Conservation (phyloP, 2,888 invertebrate genomes). For the Caenorhabditis japonica region DNA sequence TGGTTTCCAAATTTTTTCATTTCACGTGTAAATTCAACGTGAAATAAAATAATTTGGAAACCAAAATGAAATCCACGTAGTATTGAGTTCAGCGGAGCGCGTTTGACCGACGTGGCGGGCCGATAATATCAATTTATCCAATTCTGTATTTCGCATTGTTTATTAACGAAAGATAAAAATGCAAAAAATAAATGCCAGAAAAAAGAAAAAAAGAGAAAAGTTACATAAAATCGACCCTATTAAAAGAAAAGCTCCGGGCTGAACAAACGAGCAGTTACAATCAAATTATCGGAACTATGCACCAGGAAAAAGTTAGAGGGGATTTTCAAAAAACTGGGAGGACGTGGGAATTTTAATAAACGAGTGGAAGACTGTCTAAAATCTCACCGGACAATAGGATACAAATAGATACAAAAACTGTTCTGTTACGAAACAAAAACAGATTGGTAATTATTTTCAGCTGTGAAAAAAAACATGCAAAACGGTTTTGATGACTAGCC, state of each 20-base stretch:
- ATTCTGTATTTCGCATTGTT: no score
- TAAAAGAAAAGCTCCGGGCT: conserved; percentile 34
- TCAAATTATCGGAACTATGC: conserved; percentile 27
- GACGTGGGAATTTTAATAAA: neutral
- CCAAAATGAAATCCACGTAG: no score
- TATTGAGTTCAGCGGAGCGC: no score
- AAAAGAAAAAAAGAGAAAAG: conserved; percentile 11
- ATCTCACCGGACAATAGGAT: conserved; percentile 35
- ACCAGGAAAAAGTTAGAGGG: conserved; percentile 41
- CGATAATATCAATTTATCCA: no score
- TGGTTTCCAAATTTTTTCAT: no score
- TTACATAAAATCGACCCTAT: conserved; percentile 46
- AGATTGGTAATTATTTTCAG: conserved; percentile 4
- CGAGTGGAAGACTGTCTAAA: conserved; percentile 21
- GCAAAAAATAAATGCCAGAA: neutral
- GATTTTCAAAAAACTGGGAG: neutral
- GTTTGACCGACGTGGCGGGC: no score
- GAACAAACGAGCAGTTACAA: conserved; percentile 15
- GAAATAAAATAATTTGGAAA: no score
- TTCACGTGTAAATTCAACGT: no score
- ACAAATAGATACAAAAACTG: conserved; percentile 33
- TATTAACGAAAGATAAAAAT: conserved; percentile 3
- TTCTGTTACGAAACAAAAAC: conserved; percentile 6
- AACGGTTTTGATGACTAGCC: conserved; percentile 32
- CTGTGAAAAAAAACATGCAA: neutral